A percentile compares a stretch with the other conserved stretches of the same genome.
phyloP scores from a whole-genome alignment of 2,888 invertebrate genomes.

The Gastrophysa polygoni region DNA sequence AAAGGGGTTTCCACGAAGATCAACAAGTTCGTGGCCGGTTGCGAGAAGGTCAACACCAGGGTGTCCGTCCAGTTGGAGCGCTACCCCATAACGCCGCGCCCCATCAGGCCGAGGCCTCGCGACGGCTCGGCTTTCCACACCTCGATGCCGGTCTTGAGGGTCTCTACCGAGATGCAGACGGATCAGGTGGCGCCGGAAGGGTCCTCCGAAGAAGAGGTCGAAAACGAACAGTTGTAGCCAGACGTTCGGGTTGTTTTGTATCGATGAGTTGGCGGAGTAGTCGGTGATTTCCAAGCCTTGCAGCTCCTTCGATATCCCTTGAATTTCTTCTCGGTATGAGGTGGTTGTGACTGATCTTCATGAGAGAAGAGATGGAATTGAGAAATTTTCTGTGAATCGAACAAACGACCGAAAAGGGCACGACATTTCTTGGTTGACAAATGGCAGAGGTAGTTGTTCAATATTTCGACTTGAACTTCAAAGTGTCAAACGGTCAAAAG shows the following conservation, averaged over 20 bases:
- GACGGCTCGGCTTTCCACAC: slow-evolving; percentile 82
- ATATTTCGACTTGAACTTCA: no score
- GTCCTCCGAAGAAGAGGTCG: slow-evolving; percentile 43
- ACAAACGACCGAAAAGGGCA: no score
- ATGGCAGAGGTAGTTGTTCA: no score
- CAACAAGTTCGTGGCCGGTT: slow-evolving; percentile 85
- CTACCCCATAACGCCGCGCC: slow-evolving; percentile 64
- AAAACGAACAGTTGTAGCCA: slow-evolving; percentile 8
- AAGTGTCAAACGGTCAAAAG: no score
- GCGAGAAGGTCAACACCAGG: slow-evolving; percentile 76
- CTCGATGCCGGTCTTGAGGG: slow-evolving; percentile 58
- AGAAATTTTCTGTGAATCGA: no score
- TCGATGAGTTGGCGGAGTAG: background rate
- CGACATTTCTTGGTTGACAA: no score
- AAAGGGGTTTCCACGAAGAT: slow-evolving; percentile 81
- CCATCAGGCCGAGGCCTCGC: slow-evolving; percentile 79
- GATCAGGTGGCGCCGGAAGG: slow-evolving; percentile 50
- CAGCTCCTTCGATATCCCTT: no score
- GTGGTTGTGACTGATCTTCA: no score
- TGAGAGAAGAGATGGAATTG: no score
- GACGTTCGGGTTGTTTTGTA: slow-evolving; percentile 10
- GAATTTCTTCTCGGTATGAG: no score
- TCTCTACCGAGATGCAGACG: slow-evolving; percentile 24
- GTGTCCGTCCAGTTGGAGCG: slow-evolving; percentile 40
- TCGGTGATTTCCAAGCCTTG: background rate